These are phyloP conservation scores for Enteromius fasciolatus DNA, from an alignment of 2,797 vertebrate genomes.

Conservation along the genomic window DNA sequence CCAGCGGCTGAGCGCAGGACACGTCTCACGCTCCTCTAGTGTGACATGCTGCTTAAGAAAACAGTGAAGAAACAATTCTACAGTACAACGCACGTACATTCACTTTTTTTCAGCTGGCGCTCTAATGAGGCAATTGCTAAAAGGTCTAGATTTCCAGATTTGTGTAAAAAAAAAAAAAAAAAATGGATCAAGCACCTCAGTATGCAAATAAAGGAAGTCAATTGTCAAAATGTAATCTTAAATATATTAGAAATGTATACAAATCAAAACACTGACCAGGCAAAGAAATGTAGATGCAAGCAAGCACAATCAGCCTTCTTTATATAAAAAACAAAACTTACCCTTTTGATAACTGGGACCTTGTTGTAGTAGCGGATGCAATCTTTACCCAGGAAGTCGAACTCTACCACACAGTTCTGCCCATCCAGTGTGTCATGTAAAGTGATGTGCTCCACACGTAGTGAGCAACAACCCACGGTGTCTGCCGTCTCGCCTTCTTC, in stretches of 20 bases:
- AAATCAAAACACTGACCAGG: neutral
- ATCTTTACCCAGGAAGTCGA: conserved; percentile 85
- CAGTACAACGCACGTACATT: neutral
- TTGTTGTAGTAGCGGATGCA: conserved; percentile 82
- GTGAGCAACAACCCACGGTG: conserved; percentile 84
- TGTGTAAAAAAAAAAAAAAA: neutral
- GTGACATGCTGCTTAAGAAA: neutral
- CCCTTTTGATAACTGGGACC: conserved; percentile 77
- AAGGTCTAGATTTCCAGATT: neutral
- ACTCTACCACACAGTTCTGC: conserved; percentile 73
- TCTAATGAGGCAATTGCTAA: neutral
- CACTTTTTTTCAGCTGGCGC: no score
- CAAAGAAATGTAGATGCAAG: neutral
- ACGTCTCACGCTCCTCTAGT: conserved; percentile 58
- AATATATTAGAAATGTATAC: neutral
- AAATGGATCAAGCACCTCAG: no score
- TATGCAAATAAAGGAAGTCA: no score
- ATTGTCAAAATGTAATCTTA: neutral
- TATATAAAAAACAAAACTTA: conserved; percentile 54
- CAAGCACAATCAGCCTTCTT: neutral
- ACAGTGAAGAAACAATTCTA: conserved; percentile 18
- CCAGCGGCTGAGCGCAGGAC: conserved; percentile 69
- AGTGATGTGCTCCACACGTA: conserved; percentile 80
- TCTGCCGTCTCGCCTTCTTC: conserved; percentile 83
- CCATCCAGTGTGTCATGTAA: conserved; percentile 73